Conservation (phyloP, 2,888 invertebrate genomes). For the Melanostoma mellinum region DNA sequence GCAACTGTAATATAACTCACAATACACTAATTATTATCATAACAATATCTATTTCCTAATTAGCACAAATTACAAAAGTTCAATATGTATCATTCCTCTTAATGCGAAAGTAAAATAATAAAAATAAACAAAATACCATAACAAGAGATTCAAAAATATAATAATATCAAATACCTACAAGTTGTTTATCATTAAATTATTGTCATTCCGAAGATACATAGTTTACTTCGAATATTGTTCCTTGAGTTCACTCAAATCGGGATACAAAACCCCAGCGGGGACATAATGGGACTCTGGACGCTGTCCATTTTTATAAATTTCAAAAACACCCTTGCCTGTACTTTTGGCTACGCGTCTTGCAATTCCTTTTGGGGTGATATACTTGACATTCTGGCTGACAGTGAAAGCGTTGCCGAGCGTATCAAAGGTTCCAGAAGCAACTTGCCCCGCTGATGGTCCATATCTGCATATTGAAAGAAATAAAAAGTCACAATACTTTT, state of each 20-base stretch:
- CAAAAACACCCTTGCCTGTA: conserved; percentile 84
- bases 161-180: neutral
- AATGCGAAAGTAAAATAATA: conserved; percentile 39
- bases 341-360: conserved; percentile 86
- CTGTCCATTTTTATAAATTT: conserved; percentile 79
- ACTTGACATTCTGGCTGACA: conserved; percentile 86
- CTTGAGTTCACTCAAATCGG: conserved; percentile 78
- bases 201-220: conserved; percentile 8
- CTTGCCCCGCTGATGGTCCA: conserved; percentile 86
- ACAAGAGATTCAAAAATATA: conserved; percentile 28
- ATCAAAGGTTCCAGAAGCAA: conserved; percentile 86
- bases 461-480: conserved; percentile 83
- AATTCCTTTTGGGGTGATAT: conserved; percentile 87
- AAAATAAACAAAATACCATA: conserved; percentile 6
- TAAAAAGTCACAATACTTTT: conserved; percentile 4
- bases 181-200: conserved; percentile 3
- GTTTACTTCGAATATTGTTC: conserved; percentile 65
- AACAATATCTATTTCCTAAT: conserved; percentile 28
- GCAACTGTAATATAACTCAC: conserved; percentile 27
- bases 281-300: conserved; percentile 77
- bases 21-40: conserved; percentile 36
- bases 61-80: conserved; percentile 39
- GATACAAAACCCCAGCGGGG: conserved; percentile 79
- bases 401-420: conserved; percentile 88
- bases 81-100: conserved; percentile 28